Evolutionary conservation across 2,888 invertebrate species (phyloP).

Genomic region (Trachelus stipa): DNA sequence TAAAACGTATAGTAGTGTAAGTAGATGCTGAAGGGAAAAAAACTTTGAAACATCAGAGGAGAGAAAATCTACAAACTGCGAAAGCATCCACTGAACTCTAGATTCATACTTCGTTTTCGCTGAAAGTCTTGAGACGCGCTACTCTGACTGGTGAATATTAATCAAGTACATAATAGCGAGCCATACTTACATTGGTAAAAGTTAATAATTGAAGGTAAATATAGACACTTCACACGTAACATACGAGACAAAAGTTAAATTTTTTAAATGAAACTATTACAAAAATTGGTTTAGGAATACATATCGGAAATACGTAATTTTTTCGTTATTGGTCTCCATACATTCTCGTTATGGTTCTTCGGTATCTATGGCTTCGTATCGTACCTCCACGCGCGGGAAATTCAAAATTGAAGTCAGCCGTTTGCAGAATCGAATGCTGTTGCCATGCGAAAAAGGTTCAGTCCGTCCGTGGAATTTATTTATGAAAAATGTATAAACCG

Average conservation of each 20-base stretch:
- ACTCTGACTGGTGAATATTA: neutral
- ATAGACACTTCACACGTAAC: neutral
- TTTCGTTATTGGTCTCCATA: neutral
- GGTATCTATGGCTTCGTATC: neutral
- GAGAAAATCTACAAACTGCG: neutral
- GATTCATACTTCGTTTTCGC: neutral
- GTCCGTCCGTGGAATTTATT: conserved; percentile 45
- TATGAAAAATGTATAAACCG: conserved; percentile 50
- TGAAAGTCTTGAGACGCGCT: neutral
- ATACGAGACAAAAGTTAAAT: neutral
- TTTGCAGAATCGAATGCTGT: neutral
- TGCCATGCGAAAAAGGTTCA: neutral
- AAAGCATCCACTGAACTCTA: too few relatives aligned
- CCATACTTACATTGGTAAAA: neutral
- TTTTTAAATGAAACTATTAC: neutral
- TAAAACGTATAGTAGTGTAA: neutral
- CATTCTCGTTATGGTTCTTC: neutral
- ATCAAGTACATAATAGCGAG: neutral
- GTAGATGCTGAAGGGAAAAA: neutral
- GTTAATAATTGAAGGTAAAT: neutral
- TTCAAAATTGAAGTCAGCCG: neutral
- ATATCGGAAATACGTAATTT: neutral
- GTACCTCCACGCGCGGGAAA: neutral
- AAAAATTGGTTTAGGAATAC: neutral
- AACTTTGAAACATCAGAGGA: neutral